Base-by-base conservation (phyloP, 2,113 vertebrate genomes). In the Dermatemys mawii region DNA sequence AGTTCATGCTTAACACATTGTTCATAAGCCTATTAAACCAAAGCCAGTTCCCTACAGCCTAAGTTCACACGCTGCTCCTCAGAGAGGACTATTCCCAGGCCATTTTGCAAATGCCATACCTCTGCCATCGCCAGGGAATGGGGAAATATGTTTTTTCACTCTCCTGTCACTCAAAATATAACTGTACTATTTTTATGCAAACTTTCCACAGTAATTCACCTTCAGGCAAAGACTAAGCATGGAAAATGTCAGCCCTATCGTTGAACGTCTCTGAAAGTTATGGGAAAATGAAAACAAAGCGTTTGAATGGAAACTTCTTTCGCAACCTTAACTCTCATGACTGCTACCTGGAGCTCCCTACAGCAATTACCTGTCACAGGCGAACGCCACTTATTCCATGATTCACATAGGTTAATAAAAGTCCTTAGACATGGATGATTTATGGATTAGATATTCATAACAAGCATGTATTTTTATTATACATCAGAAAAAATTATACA, bases 381-480 rank as follows among this genome's bases (percentile, higher is more conserved):
- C 67, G 94, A 86, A 91, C 91, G 91, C 81, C 91, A 12, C 44
- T 73, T 87, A 60, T 84, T 83, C 89, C 53, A 78, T 49, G 41
- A 48, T 55, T 89, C 78, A 78, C 48, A 76, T 75, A 63, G n/a
- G 89, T 90, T 93, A 78, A 96, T 83, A 55, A 85, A 92, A 96
- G 67, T 83, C 55, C 78, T 93, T 79, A 86, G 90, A 63, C 87
- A 60, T 86, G 78, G 27, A 85, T 93, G 91, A 92, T 92, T 90
- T 84, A 95, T 87, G 54, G 78, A 87, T 88, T 57, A 90, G 35
- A 16, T 92, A 90, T 92, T 87, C 32, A 67, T 93, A 93, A 89
- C 21, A 78, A 90, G 53, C 46, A 82, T 53, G 16, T 80, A 67
- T 93, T 91, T 82, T 94, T 95, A 92, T 92, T 93, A 81, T 2